Evolutionary conservation across 2,888 invertebrate genomes (phyloP).

Genomic region (Branchipolynoe longqiensis): DNA sequence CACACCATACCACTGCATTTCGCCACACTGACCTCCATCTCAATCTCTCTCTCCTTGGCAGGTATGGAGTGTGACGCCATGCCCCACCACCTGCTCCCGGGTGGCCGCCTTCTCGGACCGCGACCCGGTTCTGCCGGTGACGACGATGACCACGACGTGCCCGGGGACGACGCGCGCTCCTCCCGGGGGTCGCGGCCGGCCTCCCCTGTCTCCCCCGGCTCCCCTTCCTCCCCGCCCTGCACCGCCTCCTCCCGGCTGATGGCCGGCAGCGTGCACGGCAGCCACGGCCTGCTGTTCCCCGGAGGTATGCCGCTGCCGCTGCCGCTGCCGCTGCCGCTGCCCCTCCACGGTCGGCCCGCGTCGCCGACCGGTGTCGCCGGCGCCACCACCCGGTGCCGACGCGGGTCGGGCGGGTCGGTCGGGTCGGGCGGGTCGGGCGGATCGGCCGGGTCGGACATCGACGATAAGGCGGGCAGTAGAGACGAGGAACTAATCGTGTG

Average conservation of each 20-base stretch:
- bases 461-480: background rate
- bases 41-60: no score
- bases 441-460: background rate
- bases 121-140: background rate
- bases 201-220: conserved; percentile 33
- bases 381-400: background rate
- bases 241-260: conserved; percentile 29
- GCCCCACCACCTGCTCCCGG: conserved; percentile 11
- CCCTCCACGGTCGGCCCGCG: background rate
- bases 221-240: no score
- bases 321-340: background rate
- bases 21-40: no score
- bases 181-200: conserved; percentile 30
- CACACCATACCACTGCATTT: no score
- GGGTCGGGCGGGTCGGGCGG: background rate
- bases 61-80: conserved; percentile 48
- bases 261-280: background rate
- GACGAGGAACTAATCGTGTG: conserved; percentile 48
- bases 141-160: conserved; percentile 5
- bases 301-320: background rate
- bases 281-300: background rate
- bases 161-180: conserved; percentile 17
- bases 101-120: conserved; percentile 6
- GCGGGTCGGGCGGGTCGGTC: background rate
- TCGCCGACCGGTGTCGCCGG: background rate